Conservation (phyloP, 2,113 vertebrate genomes). For the Scomber japonicus region DNA sequence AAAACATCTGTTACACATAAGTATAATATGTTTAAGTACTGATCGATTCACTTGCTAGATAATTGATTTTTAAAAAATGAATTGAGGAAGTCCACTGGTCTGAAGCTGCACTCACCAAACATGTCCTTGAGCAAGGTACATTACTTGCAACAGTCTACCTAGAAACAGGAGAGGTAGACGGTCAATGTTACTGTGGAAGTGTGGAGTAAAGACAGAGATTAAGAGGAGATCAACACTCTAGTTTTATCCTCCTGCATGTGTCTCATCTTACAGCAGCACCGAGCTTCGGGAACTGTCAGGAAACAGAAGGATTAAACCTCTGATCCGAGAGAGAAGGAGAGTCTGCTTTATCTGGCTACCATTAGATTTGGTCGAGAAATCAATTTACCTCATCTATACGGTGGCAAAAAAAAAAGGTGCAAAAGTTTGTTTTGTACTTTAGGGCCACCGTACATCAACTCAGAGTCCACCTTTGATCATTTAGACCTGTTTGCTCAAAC, state of each 20-base stretch:
- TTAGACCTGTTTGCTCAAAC: neutral
- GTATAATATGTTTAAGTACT: no score
- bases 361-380: no score
- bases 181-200: conserved; percentile 11
- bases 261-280: conserved; percentile 15
- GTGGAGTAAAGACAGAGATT: neutral
- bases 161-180: neutral
- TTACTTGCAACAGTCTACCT: neutral
- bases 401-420: no score
- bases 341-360: neutral
- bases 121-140: neutral
- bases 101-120: no score
- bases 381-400: neutral
- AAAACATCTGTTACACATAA: no score
- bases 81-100: no score
- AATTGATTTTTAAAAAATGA: no score
- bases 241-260: conserved; percentile 10
- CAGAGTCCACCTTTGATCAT: neutral
- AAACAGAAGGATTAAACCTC: neutral
- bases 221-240: conserved; percentile 3
- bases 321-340: neutral
- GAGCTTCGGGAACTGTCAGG: neutral
- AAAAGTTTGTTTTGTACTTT: no score
- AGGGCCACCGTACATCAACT: no score
- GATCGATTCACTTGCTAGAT: no score